Base-by-base conservation (phyloP, 2,888 invertebrate species). In the Adineta ricciae region DNA sequence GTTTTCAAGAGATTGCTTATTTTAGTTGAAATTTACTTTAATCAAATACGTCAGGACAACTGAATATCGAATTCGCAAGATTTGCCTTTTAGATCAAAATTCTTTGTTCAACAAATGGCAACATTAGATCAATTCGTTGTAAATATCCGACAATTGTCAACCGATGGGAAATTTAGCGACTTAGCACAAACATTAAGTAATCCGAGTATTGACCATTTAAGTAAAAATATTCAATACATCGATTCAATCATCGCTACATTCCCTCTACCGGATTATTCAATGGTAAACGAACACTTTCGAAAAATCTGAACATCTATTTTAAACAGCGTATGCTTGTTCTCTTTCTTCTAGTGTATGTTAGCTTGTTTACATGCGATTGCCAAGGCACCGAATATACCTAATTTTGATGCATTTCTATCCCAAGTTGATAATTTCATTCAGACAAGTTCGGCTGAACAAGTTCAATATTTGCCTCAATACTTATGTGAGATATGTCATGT, bases 161-260 rank as follows among this genome's bases (percentile, higher is more conserved):
- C 21, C 0, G 78, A 78, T 3, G 41, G 41, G 14, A 78, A 78
- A 78, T 78, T 9, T 78, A 24, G 5, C n/a, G 78, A 78, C 4
- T 41, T 78, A 78, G 38, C 41, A 41, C 78, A 78, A 78, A n/a
- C 41, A n/a, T 41, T 78, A 78, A 9, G 4, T 11, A 41, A n/a
- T 41, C 41, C 78, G 41, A 78, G n/a, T 41, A 2, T 78, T 5
- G 38, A 41, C 41, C 78, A 78, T 78, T 32, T 64, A 8, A 64
- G 4, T 64, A 78, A 78, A 78, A 78, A 78, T 78, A 78, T 78
- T 41, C 78, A 78, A 41, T 41, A 78, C 41, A 78, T 78, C 41
- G 78, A 78, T 41, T 41, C 78, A 9, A 78, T 78, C n/a, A 21
- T 78, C 11, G 41, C 78, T 19, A 78, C 78, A n/a, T 78, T 78